phyloP scores from a whole-genome alignment of 2,888 invertebrate genomes.

The Lochmaea capreae region DNA sequence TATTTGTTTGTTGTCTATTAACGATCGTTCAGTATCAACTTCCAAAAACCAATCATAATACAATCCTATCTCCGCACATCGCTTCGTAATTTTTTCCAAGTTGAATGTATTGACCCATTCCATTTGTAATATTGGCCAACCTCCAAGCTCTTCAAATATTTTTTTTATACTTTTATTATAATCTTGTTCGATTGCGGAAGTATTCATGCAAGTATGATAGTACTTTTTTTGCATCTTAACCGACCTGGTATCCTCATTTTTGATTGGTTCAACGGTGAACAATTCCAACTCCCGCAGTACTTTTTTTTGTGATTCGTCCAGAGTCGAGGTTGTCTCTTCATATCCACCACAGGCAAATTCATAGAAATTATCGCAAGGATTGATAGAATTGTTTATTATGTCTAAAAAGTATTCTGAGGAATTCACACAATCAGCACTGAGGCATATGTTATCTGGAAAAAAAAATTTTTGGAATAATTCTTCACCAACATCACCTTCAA shows the following conservation, averaged over 20 bases:
- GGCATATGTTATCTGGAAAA: conserved; percentile 54
- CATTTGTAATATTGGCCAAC: conserved; percentile 51
- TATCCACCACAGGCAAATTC: conserved; percentile 74
- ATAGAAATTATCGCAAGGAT: conserved; percentile 84
- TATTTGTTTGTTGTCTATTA: conserved; percentile 23
- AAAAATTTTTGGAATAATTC: too few species aligned
- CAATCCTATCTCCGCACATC: conserved; percentile 41
- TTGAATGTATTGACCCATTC: conserved; percentile 51
- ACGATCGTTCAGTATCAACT: conserved; percentile 21
- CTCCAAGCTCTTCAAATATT: conserved; percentile 46
- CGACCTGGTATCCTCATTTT: conserved; percentile 31
- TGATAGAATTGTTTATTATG: conserved; percentile 74
- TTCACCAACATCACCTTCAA: too few species aligned
- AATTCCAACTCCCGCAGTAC: conserved; percentile 43
- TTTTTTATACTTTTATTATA: conserved; percentile 41
- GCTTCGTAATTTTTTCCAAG: conserved; percentile 45
- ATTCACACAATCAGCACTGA: conserved; percentile 77
- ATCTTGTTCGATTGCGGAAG: conserved; percentile 44
- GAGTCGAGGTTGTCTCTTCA: conserved; percentile 33
- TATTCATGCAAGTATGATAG: conserved; percentile 45
- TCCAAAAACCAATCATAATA: conserved; percentile 46
- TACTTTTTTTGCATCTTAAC: conserved; percentile 44
- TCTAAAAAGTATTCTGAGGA: conserved; percentile 77
- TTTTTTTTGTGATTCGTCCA: conserved; percentile 35
- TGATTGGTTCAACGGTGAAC: conserved; percentile 41